phyloP scores from a whole-genome alignment of 2,113 vertebrate genomes.

The Myrmophylax atrothorax region DNA sequence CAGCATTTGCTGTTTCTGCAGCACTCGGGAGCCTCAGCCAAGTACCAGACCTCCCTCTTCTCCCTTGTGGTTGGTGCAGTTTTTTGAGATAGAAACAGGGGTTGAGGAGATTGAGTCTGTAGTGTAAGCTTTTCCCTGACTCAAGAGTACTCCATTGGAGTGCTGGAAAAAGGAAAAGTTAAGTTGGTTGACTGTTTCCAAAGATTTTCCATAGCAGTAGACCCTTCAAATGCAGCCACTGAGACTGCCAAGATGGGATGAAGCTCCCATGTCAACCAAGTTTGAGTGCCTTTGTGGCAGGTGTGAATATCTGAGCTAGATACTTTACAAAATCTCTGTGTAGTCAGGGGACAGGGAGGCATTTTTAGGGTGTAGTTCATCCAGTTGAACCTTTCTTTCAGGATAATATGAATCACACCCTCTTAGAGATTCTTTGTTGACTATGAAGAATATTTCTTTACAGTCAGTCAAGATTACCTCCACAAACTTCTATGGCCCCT shows the following conservation, averaged over 20 bases:
- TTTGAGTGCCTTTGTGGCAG: not conserved
- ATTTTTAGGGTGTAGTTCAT: not conserved
- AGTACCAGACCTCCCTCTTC: not conserved
- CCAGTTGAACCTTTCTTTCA: not conserved
- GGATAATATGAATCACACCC: not conserved
- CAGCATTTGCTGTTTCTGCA: not conserved
- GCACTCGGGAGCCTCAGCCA: not conserved
- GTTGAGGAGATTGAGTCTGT: not conserved
- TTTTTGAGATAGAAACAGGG: not conserved
- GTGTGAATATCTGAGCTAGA: not conserved
- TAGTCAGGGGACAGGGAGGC: not conserved
- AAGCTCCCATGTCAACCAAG: not conserved
- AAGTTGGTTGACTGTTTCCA: not conserved
- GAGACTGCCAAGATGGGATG: not conserved
- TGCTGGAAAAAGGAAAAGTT: not conserved
- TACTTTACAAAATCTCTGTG: not conserved
- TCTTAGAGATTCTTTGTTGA: not conserved
- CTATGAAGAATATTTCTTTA: not conserved
- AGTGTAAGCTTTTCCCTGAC: not conserved
- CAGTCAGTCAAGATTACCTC: not conserved
- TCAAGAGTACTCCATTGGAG: not conserved
- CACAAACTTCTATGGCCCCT: accelerated
- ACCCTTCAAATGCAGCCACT: not conserved
- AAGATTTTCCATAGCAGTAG: not conserved
- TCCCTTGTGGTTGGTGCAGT: not conserved